phyloP scores from a whole-genome alignment of 2,888 invertebrate species.

The Incurvaria masculella region DNA sequence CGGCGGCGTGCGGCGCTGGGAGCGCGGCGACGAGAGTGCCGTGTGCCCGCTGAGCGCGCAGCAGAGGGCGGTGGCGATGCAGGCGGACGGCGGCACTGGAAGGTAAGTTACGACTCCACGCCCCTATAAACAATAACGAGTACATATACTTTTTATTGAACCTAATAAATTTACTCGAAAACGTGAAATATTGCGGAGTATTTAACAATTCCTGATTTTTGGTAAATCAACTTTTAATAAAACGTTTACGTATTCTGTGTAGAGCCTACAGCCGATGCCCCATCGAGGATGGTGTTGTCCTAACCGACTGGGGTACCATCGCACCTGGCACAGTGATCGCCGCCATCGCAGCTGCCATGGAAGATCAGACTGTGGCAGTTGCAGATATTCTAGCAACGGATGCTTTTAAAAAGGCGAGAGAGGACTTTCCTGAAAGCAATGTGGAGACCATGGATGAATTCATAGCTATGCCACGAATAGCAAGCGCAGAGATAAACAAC shows the following conservation, averaged over 20 bases:
- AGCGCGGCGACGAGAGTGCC: conserved; percentile 55
- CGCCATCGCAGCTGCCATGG: conserved; percentile 59
- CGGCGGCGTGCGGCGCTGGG: conserved; percentile 54
- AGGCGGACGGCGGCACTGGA: neutral
- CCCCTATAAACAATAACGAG: no score
- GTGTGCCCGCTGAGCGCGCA: conserved; percentile 46
- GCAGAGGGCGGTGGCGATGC: conserved; percentile 23
- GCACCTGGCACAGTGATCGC: conserved; percentile 58
- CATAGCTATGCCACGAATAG: conserved; percentile 11
- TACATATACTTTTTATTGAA: no score
- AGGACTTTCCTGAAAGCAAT: neutral
- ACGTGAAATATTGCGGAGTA: no score
- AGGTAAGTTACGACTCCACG: no score
- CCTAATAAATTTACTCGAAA: no score
- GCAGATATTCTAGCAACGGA: conserved; percentile 43
- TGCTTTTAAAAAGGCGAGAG: conserved; percentile 27
- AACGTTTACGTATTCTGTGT: no score
- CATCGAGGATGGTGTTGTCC: conserved; percentile 62
- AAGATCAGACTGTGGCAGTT: conserved; percentile 53
- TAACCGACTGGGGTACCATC: conserved; percentile 60
- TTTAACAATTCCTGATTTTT: no score
- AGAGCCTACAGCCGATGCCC: conserved; percentile 56
- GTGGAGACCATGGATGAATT: conserved; percentile 26
- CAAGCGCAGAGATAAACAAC: conserved; percentile 48
- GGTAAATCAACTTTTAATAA: no score